Conservation (phyloP, 1,140 invertebrate species). For the Matsumurasca onukii region DNA sequence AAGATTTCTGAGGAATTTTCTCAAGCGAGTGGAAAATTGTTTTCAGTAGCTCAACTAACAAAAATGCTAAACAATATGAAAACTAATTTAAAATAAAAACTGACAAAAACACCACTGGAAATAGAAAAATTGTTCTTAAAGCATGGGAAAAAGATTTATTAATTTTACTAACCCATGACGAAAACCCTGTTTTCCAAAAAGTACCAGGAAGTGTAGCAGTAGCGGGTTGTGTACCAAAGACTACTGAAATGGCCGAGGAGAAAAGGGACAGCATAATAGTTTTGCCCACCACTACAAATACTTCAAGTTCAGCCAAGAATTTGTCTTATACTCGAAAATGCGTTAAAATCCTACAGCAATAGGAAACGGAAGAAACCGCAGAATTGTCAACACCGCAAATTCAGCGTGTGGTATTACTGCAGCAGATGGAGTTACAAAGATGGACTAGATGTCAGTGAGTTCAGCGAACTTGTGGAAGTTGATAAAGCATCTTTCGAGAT, state of each 20-base stretch:
- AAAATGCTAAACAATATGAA: neutral
- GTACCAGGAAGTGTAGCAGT: conserved; percentile 1
- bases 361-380: neutral
- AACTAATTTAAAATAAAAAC: neutral
- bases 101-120: neutral
- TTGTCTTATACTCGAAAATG: neutral
- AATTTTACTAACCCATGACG: neutral
- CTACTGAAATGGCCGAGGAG: neutral
- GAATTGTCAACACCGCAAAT: neutral
- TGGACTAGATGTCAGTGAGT: neutral
- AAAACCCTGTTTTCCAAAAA: neutral
- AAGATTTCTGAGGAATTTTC: neutral
- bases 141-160: neutral
- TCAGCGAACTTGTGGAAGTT: too few species aligned
- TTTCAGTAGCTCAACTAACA: neutral
- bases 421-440: neutral
- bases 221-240: neutral
- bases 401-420: neutral
- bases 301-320: neutral
- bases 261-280: neutral
- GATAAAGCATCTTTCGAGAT: too few species aligned
- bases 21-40: neutral
- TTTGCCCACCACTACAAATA: neutral
- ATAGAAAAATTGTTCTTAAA: neutral
- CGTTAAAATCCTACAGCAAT: neutral